phyloP scores from a whole-genome alignment of 2,113 vertebrate genomes.

The Caretta caretta region DNA sequence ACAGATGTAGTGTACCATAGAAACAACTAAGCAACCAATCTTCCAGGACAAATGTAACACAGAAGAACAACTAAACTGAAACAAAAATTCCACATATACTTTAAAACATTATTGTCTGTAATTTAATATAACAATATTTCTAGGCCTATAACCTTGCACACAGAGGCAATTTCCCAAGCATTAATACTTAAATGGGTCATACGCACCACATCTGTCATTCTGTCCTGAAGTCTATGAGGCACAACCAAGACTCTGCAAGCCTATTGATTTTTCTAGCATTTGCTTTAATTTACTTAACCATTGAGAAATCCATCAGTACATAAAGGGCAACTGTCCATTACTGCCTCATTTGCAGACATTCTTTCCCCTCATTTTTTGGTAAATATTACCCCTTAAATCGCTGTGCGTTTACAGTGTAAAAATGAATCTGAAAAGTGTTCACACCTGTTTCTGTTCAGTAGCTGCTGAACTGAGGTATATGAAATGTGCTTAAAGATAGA shows the following conservation, averaged over 20 bases:
- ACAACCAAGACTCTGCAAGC: constrained; percentile 88
- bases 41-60: constrained; percentile 73
- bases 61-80: constrained; percentile 78
- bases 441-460: constrained; percentile 96
- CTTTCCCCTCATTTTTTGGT: constrained; percentile 76
- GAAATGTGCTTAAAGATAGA: constrained; percentile 86
- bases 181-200: constrained; percentile 90
- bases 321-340: constrained; percentile 92
- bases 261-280: constrained; percentile 92
- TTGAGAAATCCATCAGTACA: constrained; percentile 90
- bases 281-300: constrained; percentile 92
- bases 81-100: constrained; percentile 80
- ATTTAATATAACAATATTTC: constrained; percentile 85
- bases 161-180: constrained; percentile 84
- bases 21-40: constrained; percentile 75
- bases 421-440: constrained; percentile 91
- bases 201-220: constrained; percentile 92
- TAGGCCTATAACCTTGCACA: constrained; percentile 83
- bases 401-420: constrained; percentile 86
- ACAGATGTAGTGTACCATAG: constrained; percentile 71
- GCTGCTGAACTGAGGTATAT: constrained; percentile 85
- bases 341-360: constrained; percentile 85
- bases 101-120: constrained; percentile 85
- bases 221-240: constrained; percentile 91
- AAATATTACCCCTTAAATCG: constrained; percentile 83